Conservation (phyloP, 2,797 vertebrate species). For the Sorex maritimensis region DNA sequence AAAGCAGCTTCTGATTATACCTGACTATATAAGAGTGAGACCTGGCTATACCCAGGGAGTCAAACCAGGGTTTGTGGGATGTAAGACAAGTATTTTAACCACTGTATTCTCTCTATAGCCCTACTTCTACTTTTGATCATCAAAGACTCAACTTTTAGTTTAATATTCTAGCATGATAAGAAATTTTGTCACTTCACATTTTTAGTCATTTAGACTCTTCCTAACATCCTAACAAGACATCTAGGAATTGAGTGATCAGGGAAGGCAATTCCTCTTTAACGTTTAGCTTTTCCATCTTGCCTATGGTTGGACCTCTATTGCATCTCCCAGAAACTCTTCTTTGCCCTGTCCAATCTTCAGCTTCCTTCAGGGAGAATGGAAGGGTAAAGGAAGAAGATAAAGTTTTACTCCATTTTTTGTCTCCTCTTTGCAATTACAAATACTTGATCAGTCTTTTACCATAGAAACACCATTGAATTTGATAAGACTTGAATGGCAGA, state of each 20-base stretch:
- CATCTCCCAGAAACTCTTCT: neutral
- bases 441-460: neutral
- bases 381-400: neutral
- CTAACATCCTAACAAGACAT: neutral
- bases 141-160: neutral
- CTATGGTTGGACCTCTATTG: neutral
- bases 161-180: neutral
- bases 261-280: neutral
- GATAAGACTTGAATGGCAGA: conserved; percentile 2
- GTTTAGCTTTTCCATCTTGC: neutral
- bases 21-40: too few species aligned
- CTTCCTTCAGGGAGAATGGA: neutral
- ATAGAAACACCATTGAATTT: neutral
- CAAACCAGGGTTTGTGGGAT: too few species aligned
- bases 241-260: neutral
- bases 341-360: neutral
- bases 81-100: too few species aligned
- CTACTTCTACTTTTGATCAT: too few species aligned
- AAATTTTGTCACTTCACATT: neutral
- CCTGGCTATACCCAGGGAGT: too few species aligned
- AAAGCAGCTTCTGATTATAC: too few species aligned
- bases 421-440: conserved; percentile 7
- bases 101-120: too few species aligned
- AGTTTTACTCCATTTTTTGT: neutral
- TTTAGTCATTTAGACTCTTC: neutral